phyloP scores from a whole-genome alignment of 2,888 invertebrate species.

The Dicyrtomina minuta region DNA sequence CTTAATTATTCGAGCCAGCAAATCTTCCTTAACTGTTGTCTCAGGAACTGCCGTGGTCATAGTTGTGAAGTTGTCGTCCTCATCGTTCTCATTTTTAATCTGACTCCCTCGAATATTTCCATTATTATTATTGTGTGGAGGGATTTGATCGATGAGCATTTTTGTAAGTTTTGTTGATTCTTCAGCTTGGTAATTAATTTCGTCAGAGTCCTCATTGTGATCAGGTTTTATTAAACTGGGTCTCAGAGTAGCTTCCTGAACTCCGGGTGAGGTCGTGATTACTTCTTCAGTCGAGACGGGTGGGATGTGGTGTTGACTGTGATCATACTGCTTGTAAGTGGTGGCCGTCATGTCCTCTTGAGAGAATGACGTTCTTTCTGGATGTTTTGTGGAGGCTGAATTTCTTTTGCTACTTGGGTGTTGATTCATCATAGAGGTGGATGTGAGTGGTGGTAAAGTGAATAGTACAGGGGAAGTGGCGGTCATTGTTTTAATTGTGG shows the following conservation, averaged over 20 bases:
- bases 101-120: not conserved
- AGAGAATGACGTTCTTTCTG: conserved; percentile 24
- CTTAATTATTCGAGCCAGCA: conserved; percentile 38
- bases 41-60: not conserved
- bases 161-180: conserved; percentile 41
- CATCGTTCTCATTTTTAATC: too few relatives aligned
- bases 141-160: conserved; percentile 47
- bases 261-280: not conserved
- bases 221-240: too few relatives aligned
- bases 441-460: conserved; percentile 20
- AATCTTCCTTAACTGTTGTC: conserved; percentile 16
- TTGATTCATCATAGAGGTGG: conserved; percentile 16
- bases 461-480: conserved; percentile 19
- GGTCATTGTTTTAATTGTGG: conserved; percentile 6
- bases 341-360: conserved; percentile 7
- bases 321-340: conserved; percentile 21
- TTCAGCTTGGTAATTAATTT: conserved; percentile 28
- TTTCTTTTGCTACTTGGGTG: not conserved
- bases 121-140: conserved; percentile 40
- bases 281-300: not conserved
- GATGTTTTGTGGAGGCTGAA: not conserved
- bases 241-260: too few relatives aligned
- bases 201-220: conserved; percentile 19
- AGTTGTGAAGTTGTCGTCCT: conserved; percentile 1
- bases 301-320: conserved; percentile 11